Evolutionary conservation across 1,140 invertebrate genomes (phyloP).

Genomic region (Tetragonula clypearis): DNA sequence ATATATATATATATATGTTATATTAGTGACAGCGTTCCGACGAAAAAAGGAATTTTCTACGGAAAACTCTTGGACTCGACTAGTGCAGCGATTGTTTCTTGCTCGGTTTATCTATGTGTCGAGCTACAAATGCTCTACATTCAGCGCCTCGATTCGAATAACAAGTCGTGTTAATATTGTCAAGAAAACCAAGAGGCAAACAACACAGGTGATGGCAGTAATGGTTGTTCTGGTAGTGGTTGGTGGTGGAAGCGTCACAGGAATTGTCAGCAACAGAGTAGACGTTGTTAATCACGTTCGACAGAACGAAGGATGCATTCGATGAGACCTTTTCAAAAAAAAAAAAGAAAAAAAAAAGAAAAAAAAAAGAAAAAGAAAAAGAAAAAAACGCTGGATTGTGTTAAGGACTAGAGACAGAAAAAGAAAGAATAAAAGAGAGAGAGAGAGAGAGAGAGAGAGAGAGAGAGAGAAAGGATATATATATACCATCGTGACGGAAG

Average conservation of each 20-base stretch:
- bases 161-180: conserved; percentile 71
- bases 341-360: no score
- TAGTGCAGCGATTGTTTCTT: conserved; percentile 13
- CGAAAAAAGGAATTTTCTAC: conserved; percentile 52
- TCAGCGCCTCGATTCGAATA: conserved; percentile 57
- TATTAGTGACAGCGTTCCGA: conserved; percentile 61
- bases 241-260: conserved; percentile 49
- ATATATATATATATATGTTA: conserved; percentile 34
- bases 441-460: neutral
- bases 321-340: conserved; percentile 51
- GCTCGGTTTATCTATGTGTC: conserved; percentile 36
- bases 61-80: conserved; percentile 31
- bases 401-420: neutral
- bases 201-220: conserved; percentile 69
- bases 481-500: neutral
- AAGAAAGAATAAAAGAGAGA: neutral
- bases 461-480: neutral
- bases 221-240: conserved; percentile 49
- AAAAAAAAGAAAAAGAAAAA: no score
- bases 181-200: conserved; percentile 78
- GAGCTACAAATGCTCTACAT: conserved; percentile 58
- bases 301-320: conserved; percentile 62
- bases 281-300: conserved; percentile 62
- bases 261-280: conserved; percentile 53
- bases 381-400: conserved; percentile 23